phyloP scores from a whole-genome alignment of 2,797 vertebrate genomes.

The Manis javanica region DNA sequence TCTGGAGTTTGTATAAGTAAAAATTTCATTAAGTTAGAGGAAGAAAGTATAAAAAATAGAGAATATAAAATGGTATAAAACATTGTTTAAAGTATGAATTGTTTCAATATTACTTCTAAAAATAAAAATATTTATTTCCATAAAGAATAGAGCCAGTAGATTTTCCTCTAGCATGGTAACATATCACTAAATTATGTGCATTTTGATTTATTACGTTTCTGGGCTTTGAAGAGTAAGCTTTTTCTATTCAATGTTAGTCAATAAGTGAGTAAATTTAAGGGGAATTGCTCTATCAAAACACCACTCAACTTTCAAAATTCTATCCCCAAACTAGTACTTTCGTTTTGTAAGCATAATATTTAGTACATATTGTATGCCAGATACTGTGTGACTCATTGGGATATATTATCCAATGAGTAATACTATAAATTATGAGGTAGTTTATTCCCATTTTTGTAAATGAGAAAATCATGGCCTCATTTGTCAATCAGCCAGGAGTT shows the following conservation, averaged over 20 bases:
- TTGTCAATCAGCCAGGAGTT: not conserved
- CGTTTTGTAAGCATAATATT: not conserved
- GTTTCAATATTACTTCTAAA: not conserved
- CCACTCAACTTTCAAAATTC: not conserved
- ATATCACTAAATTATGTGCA: not conserved
- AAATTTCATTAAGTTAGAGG: slow-evolving; percentile 35
- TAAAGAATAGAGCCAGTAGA: not conserved
- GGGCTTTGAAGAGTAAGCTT: not conserved
- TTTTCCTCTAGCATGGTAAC: not conserved
- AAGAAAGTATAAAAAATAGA: not conserved
- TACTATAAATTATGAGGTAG: not conserved
- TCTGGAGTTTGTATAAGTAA: slow-evolving; percentile 41
- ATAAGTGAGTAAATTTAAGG: not conserved
- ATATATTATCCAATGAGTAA: not conserved
- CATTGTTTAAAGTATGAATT: not conserved
- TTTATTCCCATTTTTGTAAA: not conserved
- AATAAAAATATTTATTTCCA: not conserved
- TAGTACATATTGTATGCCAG: not conserved
- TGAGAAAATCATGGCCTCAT: not conserved
- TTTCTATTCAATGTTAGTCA: not conserved
- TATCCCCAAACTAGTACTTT: not conserved
- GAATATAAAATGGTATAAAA: not conserved
- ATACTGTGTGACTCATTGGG: not conserved
- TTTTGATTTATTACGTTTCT: not conserved
- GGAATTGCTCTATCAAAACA: not conserved